Percentiles rank a stretch among this genome's conserved stretches.
Conservation (phyloP, 2,797 vertebrate genomes). For the Nannoperca australis region DNA sequence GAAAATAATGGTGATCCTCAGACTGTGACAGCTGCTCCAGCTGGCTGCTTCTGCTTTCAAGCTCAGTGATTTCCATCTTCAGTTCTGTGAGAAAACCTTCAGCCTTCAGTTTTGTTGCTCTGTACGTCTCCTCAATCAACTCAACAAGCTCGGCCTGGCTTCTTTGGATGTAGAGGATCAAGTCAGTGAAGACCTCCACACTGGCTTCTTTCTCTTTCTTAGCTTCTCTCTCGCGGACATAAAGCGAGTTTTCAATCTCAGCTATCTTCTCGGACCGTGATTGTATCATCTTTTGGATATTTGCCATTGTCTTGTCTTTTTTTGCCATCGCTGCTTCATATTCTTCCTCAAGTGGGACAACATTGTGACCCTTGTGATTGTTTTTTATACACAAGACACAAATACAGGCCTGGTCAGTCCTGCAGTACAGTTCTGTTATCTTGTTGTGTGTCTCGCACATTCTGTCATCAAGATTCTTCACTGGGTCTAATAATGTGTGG, state of each 20-base stretch:
- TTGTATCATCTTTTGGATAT: slow-evolving; percentile 18
- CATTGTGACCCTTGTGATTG: slow-evolving; percentile 32
- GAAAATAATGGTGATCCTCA: slow-evolving; percentile 48
- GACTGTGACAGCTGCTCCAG: slow-evolving; percentile 50
- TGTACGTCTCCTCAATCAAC: slow-evolving; percentile 40
- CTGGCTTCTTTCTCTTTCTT: slow-evolving; percentile 23
- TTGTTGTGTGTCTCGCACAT: slow-evolving; percentile 49
- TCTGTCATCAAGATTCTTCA: slow-evolving; percentile 40
- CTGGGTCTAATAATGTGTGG: slow-evolving; percentile 45
- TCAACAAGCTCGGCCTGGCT: slow-evolving; percentile 38
- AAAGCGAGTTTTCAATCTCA: slow-evolving; percentile 16
- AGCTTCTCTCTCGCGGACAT: slow-evolving; percentile 8
- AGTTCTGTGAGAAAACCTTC: slow-evolving; percentile 42
- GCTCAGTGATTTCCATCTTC: slow-evolving; percentile 44
- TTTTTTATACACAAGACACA: slow-evolving; percentile 33
- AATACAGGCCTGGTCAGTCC: slow-evolving; percentile 40
- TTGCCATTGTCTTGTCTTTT: slow-evolving; percentile 1
- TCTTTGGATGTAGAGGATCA: slow-evolving; percentile 36
- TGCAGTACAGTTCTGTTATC: slow-evolving; percentile 49
- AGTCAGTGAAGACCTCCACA: slow-evolving; percentile 38
- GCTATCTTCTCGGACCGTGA: slow-evolving; percentile 26
- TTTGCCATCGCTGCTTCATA: slow-evolving; percentile 36
- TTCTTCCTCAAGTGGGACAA: slow-evolving; percentile 48
- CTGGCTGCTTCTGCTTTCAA: slow-evolving; percentile 35
- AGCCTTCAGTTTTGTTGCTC: slow-evolving; percentile 27